phyloP scores from a whole-genome alignment of 2,113 vertebrate genomes.

The Carassius gibelio region DNA sequence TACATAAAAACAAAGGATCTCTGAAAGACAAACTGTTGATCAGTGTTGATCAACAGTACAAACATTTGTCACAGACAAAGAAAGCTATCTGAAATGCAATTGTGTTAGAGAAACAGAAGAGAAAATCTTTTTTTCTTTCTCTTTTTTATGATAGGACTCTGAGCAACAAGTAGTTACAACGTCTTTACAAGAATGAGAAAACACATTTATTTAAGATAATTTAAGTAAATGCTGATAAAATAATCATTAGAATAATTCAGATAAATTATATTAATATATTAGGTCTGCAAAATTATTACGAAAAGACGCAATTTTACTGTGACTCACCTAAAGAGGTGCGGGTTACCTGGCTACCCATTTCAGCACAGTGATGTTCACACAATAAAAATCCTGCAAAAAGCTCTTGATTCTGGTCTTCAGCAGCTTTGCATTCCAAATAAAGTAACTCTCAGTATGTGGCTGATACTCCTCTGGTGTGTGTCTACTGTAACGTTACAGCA shows the following conservation, averaged over 20 bases:
- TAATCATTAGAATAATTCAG: neutral
- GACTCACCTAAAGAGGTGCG: conserved; percentile 23
- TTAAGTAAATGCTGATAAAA: neutral
- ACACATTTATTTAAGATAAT: no score
- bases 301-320: neutral
- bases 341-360: conserved; percentile 38
- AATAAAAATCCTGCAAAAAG: neutral
- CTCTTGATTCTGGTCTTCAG: neutral
- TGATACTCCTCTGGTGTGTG: neutral
- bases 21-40: neutral
- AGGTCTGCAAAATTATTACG: neutral
- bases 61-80: neutral
- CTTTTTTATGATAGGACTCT: neutral
- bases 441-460: neutral
- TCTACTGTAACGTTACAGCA: neutral
- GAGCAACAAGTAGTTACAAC: neutral
- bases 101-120: neutral
- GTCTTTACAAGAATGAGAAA: neutral
- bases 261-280: neutral
- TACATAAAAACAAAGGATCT: neutral
- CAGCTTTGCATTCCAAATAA: neutral
- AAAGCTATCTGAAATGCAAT: neutral
- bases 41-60: neutral
- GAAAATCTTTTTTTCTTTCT: neutral
- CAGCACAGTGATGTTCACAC: neutral